Evolutionary conservation across 2,113 vertebrate species (phyloP), one percentile per base, ranked within the genome.

Genomic region (Tachuris rubrigastra): DNA sequence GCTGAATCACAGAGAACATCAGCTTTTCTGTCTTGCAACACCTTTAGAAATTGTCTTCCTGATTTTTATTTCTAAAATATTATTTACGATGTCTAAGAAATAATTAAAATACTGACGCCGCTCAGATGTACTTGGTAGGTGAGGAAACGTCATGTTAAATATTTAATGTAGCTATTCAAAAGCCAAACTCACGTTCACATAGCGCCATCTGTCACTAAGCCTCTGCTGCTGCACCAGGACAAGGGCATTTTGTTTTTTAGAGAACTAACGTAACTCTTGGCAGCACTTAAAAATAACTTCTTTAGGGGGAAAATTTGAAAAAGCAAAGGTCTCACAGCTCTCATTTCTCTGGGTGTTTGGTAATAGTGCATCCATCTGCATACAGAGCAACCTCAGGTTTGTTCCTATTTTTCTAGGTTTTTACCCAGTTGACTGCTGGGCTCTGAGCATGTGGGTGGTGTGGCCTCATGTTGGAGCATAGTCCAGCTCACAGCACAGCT

Each of bases 181-280:
- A 39, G 7, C 0, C 42, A 56, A 52, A 82, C 37, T 44, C 30
- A 1, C 9, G 81, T 73, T 96, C 90, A 2, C 8, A 4, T 24
- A 49, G 95, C 85, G 95, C 96, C 95, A 95, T 69, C 96, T 96
- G 16, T 49, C 88, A 41, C 28, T 55, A 31, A 33, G 21, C 3
- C 23, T 39, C 37, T 28, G 90, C 10, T 92, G 46, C 74, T 85
- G 93, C 91, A 63, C 28, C 28, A 22, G 27, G 69, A 13, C 74
- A 16, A 6, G 2, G 8, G 15, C 5, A 1, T 18, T 35, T 62
- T 44, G 9, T 22, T 47, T 23, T 25, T 33, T 16, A 27, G 27
- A 30, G 35, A 50, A 10, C 12, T 23, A 39, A 10, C 13, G 1
- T 8, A 55, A 60, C 8, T 8, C 35, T 42, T 14, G 27, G 49